Percentiles rank a stretch among this genome's conserved stretches.
Evolutionary conservation across 2,113 vertebrate genomes (phyloP).

Genomic region (Cardinalis cardinalis): DNA sequence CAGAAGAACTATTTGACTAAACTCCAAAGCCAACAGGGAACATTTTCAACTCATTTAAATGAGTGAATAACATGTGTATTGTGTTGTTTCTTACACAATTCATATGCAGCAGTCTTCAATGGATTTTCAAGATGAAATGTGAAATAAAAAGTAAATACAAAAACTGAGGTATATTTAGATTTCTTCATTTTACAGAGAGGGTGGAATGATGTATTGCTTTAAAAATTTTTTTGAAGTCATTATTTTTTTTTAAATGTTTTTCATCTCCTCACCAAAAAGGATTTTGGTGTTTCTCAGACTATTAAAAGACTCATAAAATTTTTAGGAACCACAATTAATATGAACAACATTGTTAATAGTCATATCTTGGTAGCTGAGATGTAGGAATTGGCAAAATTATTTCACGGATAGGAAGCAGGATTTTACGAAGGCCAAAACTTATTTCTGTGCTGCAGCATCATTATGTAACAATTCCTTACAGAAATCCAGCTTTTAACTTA

Average conservation of each 20-base stretch:
- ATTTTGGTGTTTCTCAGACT: not conserved
- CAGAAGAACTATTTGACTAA: slow-evolving; percentile 21
- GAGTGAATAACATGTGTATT: not conserved
- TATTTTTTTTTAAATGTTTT: not conserved
- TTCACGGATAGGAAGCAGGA: not conserved
- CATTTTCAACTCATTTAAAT: slow-evolving; percentile 17
- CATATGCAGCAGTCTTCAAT: not conserved
- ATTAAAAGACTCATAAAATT: not conserved
- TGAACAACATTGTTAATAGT: not conserved
- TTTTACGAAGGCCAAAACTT: not conserved
- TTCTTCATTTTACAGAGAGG: not conserved
- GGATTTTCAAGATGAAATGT: not conserved
- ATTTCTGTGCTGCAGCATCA: not conserved
- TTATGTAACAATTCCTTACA: not conserved
- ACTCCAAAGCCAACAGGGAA: slow-evolving; percentile 17
- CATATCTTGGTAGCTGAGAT: not conserved
- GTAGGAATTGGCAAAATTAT: not conserved
- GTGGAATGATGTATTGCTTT: not conserved
- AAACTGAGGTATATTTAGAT: not conserved
- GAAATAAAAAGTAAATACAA: not conserved
- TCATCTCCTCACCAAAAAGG: not conserved
- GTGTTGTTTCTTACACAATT: not conserved
- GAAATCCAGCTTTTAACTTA: not conserved
- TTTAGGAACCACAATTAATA: not conserved
- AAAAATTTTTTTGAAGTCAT: rapidly evolving